Conservation (phyloP, 2,797 vertebrate species). For the Sphenodon punctatus region DNA sequence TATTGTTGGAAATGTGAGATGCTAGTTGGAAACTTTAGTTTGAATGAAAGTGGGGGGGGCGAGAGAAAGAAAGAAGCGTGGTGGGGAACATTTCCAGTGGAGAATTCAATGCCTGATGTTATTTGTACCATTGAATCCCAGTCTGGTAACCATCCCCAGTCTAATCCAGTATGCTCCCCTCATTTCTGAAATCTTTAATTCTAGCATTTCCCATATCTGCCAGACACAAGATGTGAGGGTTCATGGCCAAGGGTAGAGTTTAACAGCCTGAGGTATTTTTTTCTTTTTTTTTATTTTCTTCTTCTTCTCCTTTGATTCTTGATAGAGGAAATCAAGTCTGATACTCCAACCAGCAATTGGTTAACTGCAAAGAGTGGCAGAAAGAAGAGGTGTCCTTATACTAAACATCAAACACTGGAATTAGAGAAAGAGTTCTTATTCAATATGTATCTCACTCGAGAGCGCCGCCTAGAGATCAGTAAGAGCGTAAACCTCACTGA, state of each 20-base stretch:
- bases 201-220: slow-evolving; percentile 60
- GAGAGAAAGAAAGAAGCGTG: no score
- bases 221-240: slow-evolving; percentile 71
- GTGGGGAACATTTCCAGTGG: no score
- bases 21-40: slow-evolving; percentile 52
- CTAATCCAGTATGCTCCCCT: slow-evolving; percentile 31
- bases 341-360: slow-evolving; percentile 96
- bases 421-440: slow-evolving; percentile 99
- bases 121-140: slow-evolving; percentile 33
- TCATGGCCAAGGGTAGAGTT: slow-evolving; percentile 82
- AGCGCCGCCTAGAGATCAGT: slow-evolving; percentile 99
- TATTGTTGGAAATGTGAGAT: slow-evolving; percentile 13
- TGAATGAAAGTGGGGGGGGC: no score
- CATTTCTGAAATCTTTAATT: slow-evolving; percentile 49
- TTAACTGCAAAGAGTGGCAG: slow-evolving; percentile 98
- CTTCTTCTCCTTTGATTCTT: slow-evolving; percentile 78
- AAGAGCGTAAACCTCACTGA: slow-evolving; percentile 99
- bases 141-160: slow-evolving; percentile 35
- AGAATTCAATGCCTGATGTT: no score
- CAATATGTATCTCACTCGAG: slow-evolving; percentile 99
- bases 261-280: slow-evolving; percentile 68
- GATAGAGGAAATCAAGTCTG: slow-evolving; percentile 91
- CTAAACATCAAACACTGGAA: slow-evolving; percentile 99
- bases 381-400: slow-evolving; percentile 99
- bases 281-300: slow-evolving; percentile 64